phyloP scores from a whole-genome alignment of 2,888 invertebrate species.

The Lochmaea capreae region DNA sequence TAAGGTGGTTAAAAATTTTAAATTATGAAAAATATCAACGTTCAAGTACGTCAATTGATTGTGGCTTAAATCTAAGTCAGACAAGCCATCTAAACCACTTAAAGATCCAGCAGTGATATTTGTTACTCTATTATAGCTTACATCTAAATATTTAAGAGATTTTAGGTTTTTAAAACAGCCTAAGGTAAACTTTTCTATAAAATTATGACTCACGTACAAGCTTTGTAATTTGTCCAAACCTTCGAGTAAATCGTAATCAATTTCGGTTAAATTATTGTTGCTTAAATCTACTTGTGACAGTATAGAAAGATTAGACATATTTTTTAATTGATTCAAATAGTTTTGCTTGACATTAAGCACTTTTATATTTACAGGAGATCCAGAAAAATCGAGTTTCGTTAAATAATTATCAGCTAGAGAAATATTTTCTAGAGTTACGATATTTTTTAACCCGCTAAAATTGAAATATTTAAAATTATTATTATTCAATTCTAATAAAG shows the following conservation, averaged over 20 bases:
- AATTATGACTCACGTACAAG: constrained; percentile 32
- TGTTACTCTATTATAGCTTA: constrained; percentile 34
- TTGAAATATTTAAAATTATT: constrained; percentile 30
- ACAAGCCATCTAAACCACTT: constrained; percentile 27
- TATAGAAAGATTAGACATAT: constrained; percentile 19
- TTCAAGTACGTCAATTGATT: constrained; percentile 36
- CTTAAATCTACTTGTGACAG: constrained; percentile 35
- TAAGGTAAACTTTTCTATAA: constrained; percentile 30
- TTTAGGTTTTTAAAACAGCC: constrained; percentile 39
- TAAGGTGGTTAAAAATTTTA: constrained; percentile 24
- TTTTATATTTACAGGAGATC: constrained; percentile 13
- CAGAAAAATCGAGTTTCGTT: constrained; percentile 29
- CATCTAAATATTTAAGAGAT: constrained; percentile 22
- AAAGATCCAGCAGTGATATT: constrained; percentile 32
- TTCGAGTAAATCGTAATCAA: constrained; percentile 30
- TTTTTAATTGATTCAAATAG: constrained; percentile 23
- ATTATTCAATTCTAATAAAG: constrained; percentile 32
- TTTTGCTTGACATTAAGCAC: constrained; percentile 34
- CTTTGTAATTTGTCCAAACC: constrained; percentile 20
- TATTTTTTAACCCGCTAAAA: constrained; percentile 23
- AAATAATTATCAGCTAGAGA: constrained; percentile 36
- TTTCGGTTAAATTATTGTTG: constrained; percentile 31
- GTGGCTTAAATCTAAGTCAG: constrained; percentile 34
- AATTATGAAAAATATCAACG: constrained; percentile 40
- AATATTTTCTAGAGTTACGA: constrained; percentile 24